Conservation (phyloP, 2,113 vertebrate species). For the Centropus bengalensis region DNA sequence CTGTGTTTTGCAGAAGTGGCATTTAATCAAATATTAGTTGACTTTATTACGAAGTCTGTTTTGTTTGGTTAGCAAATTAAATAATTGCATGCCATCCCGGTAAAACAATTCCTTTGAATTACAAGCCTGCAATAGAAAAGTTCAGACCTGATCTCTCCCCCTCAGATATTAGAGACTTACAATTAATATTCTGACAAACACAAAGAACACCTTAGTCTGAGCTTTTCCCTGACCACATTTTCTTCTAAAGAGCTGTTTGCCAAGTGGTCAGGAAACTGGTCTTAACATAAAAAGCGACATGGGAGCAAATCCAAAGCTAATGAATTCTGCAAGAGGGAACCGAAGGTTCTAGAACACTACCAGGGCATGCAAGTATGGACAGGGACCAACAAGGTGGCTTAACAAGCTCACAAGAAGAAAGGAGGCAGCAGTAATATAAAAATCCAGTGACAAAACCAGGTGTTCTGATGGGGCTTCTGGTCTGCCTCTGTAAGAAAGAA, state of each 20-base stretch:
- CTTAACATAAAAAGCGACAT: background rate
- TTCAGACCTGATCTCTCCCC: background rate
- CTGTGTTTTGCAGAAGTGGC: slow-evolving; percentile 63
- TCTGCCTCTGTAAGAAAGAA: background rate
- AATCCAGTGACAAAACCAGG: background rate
- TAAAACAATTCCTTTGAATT: slow-evolving; percentile 41
- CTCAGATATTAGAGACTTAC: background rate
- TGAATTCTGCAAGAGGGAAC: background rate
- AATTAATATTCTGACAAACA: background rate
- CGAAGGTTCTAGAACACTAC: background rate
- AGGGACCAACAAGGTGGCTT: background rate
- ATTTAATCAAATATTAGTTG: slow-evolving; percentile 71
- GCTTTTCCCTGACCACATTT: background rate
- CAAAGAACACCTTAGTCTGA: background rate
- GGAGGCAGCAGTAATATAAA: background rate
- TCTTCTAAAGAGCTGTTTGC: background rate
- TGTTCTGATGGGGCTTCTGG: background rate
- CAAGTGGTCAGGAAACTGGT: background rate
- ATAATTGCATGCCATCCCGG: slow-evolving; percentile 39
- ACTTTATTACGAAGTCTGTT: slow-evolving; percentile 59
- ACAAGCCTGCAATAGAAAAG: slow-evolving; percentile 1
- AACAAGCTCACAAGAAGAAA: background rate
- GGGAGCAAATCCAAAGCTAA: slow-evolving; percentile 11
- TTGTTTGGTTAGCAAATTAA: slow-evolving; percentile 63
- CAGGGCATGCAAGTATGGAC: background rate